These are phyloP conservation scores for Mya arenaria DNA, from an alignment of 1,140 invertebrate genomes.

Conservation along the genomic window DNA sequence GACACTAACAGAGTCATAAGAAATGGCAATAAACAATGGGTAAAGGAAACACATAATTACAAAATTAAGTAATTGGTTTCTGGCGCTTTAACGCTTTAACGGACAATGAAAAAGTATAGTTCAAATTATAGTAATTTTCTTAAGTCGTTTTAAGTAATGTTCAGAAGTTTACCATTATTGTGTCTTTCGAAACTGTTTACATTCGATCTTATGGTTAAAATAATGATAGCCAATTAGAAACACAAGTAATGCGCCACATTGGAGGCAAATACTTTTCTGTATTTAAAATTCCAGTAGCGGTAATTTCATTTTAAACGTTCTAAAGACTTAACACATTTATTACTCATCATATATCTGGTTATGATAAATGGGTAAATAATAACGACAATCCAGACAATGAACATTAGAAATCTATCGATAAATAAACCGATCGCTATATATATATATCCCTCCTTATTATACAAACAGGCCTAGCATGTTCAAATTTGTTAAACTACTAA, in stretches of 20 bases:
- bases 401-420: neutral
- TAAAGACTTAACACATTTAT: neutral
- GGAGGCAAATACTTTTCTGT: conserved; percentile 19
- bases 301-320: conserved; percentile 49
- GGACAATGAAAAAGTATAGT: conserved; percentile 42
- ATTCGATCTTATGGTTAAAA: neutral
- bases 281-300: conserved; percentile 33
- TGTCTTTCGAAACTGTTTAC: neutral
- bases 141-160: conserved; percentile 3
- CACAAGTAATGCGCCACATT: neutral
- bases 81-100: conserved; percentile 48
- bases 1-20: conserved; percentile 14
- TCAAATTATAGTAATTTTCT: conserved; percentile 51
- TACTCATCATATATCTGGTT: conserved; percentile 7
- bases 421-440: too few species aligned
- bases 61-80: conserved; percentile 46
- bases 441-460: too few species aligned
- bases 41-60: conserved; percentile 42
- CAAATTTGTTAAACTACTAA: too few species aligned
- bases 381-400: neutral
- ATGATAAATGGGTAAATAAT: neutral
- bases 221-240: conserved; percentile 39
- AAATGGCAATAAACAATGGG: conserved; percentile 32
- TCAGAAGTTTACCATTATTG: conserved; percentile 7
- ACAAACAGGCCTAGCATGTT: too few species aligned